A percentile compares a stretch with the other conserved stretches of the same genome.
These are phyloP conservation scores for Rhynchopsitta pachyrhyncha DNA, from an alignment of 2,113 vertebrate genomes.

Conservation along the genomic window DNA sequence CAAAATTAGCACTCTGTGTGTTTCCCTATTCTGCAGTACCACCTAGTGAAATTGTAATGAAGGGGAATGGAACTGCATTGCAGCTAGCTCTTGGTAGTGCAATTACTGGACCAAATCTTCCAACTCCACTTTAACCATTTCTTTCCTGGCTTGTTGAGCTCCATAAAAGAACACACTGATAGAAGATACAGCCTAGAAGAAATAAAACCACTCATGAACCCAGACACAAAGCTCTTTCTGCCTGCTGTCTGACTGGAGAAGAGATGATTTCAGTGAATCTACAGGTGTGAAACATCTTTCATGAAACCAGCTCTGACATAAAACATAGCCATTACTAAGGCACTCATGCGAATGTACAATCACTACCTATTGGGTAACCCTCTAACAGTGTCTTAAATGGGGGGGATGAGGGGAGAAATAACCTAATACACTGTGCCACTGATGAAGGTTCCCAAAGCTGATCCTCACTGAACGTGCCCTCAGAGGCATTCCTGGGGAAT, in stretches of 20 bases:
- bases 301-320: neutral
- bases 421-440: neutral
- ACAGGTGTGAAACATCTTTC: neutral
- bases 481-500: constrained; percentile 9
- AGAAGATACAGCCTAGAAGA: neutral
- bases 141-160: neutral
- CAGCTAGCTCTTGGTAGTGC: neutral
- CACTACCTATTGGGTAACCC: neutral
- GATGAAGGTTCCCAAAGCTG: neutral
- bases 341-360: neutral
- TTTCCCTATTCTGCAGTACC: constrained; percentile 26
- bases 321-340: neutral
- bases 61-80: neutral
- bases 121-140: neutral
- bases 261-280: neutral
- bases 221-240: neutral
- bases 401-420: neutral
- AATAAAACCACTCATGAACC: neutral
- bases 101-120: neutral
- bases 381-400: neutral
- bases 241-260: neutral
- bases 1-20: accelerated
- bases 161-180: neutral
- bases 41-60: constrained; percentile 13
- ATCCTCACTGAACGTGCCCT: constrained; percentile 9